Evolutionary conservation across 2,797 vertebrate genomes (phyloP).

Genomic region (Sylvia borin): DNA sequence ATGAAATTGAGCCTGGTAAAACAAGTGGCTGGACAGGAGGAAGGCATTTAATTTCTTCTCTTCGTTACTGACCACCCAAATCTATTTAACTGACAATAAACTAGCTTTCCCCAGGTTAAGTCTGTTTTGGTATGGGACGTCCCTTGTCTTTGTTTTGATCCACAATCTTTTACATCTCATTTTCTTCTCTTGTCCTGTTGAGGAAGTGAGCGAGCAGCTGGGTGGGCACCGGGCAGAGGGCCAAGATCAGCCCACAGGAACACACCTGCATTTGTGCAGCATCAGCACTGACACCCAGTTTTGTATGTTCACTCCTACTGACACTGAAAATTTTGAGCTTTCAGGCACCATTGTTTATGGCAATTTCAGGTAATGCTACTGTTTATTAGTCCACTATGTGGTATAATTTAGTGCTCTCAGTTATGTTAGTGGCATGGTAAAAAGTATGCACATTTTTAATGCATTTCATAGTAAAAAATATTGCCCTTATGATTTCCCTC

Average conservation of each 20-base stretch:
- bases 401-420: neutral
- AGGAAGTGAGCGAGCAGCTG: neutral
- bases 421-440: neutral
- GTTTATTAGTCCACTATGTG: neutral
- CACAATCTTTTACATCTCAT: neutral
- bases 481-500: neutral
- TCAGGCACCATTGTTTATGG: neutral
- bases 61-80: neutral
- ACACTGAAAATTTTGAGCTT: neutral
- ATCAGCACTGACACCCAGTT: neutral
- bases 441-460: neutral
- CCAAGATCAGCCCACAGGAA: neutral
- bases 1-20: neutral
- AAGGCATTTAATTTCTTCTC: neutral
- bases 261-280: neutral
- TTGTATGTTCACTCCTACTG: neutral
- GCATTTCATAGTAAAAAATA: neutral
- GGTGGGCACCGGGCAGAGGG: neutral
- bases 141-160: neutral
- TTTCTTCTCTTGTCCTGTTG: neutral
- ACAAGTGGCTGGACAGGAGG: fast-evolving
- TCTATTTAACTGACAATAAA: neutral
- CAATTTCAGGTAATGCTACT: neutral
- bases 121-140: neutral
- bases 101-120: neutral